These are phyloP conservation scores for Corynorhinus townsendii DNA, from an alignment of 2,113 vertebrate genomes.

Conservation along the genomic window DNA sequence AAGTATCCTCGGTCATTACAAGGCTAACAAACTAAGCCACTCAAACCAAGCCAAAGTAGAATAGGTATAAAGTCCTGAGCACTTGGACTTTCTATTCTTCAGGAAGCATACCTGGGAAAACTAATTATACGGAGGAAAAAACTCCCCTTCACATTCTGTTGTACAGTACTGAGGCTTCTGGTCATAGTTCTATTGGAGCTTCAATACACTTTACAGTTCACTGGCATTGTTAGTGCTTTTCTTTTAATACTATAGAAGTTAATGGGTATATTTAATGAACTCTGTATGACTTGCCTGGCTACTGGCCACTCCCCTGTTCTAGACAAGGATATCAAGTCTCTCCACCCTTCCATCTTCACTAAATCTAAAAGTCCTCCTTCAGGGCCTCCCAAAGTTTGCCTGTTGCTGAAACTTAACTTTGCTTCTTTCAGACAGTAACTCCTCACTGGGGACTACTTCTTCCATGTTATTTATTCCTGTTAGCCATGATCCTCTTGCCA, in stretches of 20 bases:
- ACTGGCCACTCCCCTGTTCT: slow-evolving; percentile 25
- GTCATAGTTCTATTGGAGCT: slow-evolving; percentile 41
- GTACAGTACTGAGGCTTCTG: slow-evolving; percentile 30
- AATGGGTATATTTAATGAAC: background rate
- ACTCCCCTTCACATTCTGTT: background rate
- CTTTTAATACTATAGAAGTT: background rate
- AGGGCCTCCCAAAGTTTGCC: background rate
- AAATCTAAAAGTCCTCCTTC: slow-evolving; percentile 17
- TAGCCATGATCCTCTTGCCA: slow-evolving; percentile 42
- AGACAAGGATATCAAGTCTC: background rate
- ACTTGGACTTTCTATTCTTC: background rate
- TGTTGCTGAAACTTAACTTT: slow-evolving; percentile 2
- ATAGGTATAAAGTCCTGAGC: slow-evolving; percentile 17
- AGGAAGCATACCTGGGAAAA: background rate
- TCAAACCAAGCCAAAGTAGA: background rate
- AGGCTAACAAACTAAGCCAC: slow-evolving; percentile 23
- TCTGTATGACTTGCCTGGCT: slow-evolving; percentile 42
- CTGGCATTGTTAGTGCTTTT: slow-evolving; percentile 33
- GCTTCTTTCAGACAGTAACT: slow-evolving; percentile 33
- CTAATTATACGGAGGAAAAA: background rate
- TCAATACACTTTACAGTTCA: background rate
- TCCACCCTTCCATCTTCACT: background rate
- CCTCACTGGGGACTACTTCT: too few species aligned
- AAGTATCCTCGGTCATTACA: slow-evolving; percentile 52
- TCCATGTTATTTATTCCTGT: too few species aligned